Evolutionary conservation across 1,140 invertebrate species (phyloP), one percentile per base, ranked within the genome.

Genomic region (Magallana angulata): DNA sequence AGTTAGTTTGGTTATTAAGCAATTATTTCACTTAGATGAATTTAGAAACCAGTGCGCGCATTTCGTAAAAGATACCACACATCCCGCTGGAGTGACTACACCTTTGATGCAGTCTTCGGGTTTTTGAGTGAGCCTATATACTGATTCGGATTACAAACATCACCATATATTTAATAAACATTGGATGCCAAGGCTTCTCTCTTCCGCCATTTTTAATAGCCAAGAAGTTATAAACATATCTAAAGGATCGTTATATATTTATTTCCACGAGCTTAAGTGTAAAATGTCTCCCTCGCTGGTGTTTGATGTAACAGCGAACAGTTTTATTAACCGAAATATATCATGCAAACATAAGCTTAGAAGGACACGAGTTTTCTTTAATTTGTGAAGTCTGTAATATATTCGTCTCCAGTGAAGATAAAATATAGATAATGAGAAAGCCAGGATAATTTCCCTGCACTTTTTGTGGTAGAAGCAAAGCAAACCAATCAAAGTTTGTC

Each of bases 1-100:
- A 71, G 64, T 71, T 71, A 71, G 64, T 71, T 71, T 24, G 64
- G 64, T 71, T 71, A 71, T 71, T 71, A 71, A 71, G 64, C 64
- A 71, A 71, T 71, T 71, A 71, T 71, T 71, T 71, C 64, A 71
- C 64, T 71, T 71, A 24, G 30, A 24, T 71, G 64, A 71, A 71
- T 71, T 71, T 18, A 71, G 64, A 71, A 71, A n/a, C 64, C 64
- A 24, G 64, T 11, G 64, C n/a, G 18, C 24, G 18, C 30, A 71
- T 71, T 24, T 71, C 64, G 64, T 71, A 24, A 71, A 71, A 18
- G n/a, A 6, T 71, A 71, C 64, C 64, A 71, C 64, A 24, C 64
- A 71, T 8, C 64, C 64, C 8, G 64, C 64, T 71, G 18, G 18
- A 71, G 64, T 24, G 30, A 24, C 64, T 71, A 71, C 64, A 71